Base-by-base conservation (phyloP, 1,140 invertebrate genomes). In the Diachasmimorpha longicaudata region DNA sequence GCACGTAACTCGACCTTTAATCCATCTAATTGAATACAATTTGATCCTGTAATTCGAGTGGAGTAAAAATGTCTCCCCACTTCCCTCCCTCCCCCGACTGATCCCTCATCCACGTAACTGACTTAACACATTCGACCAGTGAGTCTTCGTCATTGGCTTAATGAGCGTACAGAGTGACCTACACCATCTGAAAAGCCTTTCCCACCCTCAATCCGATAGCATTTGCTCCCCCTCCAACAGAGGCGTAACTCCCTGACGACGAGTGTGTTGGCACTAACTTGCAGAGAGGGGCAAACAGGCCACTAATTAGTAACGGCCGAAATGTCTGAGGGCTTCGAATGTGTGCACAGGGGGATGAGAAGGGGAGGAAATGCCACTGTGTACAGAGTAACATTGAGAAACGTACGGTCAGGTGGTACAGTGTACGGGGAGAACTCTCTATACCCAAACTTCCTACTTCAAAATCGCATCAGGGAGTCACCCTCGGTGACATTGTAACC, bases 191-290 rank as follows among this genome's bases (percentile, higher is more conserved):
- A 25, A 63, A 63, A 63, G 19, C 21, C 19, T 63, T 63, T 14
- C 13, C 58, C 58, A 23, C 58, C 16, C 48, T n/a, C 14, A 52
- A 16, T 52, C 48, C 11, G 48, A 52, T 52, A 42, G 39, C 13
- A 13, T 10, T 10, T 10, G 9, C 13, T n/a, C 58, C 25, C 19
- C 58, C 19, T 1, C 19, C 31, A 25, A 10, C 48, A 19, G n/a
- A 55, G n/a, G 48, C 48, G 48, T 55, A 55, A 55, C 76, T 79
- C 76, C 67, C 31, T 31, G 31, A 31, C 31, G 31, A 31, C 31
- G 70, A 78, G 68, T 77, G 74, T 77, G 72, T 79, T 76, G 73
- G 78, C 66, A 68, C 55, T 79, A 79, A 78, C 76, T 79, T 70
- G 78, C 76, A 76, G 70, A 76, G 70, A 58, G 44, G 63, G 75